These are phyloP conservation scores for Thunnus thynnus DNA, from an alignment of 2,113 vertebrate genomes.

Conservation along the genomic window DNA sequence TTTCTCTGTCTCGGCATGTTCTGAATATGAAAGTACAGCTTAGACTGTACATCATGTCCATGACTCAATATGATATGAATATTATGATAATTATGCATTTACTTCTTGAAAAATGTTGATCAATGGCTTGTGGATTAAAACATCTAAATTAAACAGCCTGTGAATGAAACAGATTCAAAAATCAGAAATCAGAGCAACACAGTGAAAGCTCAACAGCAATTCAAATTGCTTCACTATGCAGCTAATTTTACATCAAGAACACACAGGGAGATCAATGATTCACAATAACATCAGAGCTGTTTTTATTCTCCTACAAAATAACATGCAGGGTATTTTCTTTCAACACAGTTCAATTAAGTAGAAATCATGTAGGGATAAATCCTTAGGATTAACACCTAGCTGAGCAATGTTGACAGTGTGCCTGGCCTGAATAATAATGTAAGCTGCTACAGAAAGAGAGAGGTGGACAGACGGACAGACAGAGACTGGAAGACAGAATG, in stretches of 20 bases:
- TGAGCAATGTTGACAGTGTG: slow-evolving; percentile 35
- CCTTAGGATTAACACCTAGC: slow-evolving; percentile 63
- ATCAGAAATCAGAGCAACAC: slow-evolving; percentile 12
- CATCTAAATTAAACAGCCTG: background rate
- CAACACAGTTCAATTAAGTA: slow-evolving; percentile 65
- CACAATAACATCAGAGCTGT: slow-evolving; percentile 45
- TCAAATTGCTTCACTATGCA: slow-evolving; percentile 9
- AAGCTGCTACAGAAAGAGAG: slow-evolving; percentile 13
- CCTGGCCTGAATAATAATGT: slow-evolving; percentile 50
- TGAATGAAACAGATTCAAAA: background rate
- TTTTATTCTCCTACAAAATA: slow-evolving; percentile 57
- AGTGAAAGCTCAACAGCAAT: slow-evolving; percentile 32
- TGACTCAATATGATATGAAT: slow-evolving; percentile 21
- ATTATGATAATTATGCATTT: slow-evolving; percentile 21
- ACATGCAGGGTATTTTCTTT: slow-evolving; percentile 46
- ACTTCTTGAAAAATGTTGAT: slow-evolving; percentile 10
- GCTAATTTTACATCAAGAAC: slow-evolving; percentile 31
- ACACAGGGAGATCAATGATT: slow-evolving; percentile 54
- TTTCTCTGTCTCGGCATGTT: slow-evolving; percentile 50
- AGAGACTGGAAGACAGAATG: background rate
- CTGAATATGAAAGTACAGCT: slow-evolving; percentile 51
- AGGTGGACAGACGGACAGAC: background rate
- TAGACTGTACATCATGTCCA: slow-evolving; percentile 41
- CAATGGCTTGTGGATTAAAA: slow-evolving; percentile 28
- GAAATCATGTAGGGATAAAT: slow-evolving; percentile 65